Conservation (phyloP, 2,113 vertebrate genomes). For the Brachionichthys hirsutus region DNA sequence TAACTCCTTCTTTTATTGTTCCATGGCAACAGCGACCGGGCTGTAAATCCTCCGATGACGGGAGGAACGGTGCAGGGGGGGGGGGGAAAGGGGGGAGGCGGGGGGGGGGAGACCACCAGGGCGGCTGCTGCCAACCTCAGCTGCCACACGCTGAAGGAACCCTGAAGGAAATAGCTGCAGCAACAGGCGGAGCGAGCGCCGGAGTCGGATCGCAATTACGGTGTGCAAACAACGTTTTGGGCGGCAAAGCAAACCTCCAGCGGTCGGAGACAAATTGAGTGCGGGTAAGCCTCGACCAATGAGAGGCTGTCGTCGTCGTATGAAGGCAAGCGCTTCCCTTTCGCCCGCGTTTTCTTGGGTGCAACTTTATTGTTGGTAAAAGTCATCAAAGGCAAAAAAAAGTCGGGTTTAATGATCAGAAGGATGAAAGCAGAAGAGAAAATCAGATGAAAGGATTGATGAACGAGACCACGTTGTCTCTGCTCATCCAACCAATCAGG, state of each 20-base stretch:
- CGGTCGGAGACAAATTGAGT: not conserved
- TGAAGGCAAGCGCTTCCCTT: too few relatives aligned
- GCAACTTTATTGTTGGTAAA: too few relatives aligned
- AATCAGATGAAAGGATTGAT: too few relatives aligned
- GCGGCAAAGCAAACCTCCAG: not conserved
- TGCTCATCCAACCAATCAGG: constrained; percentile 49
- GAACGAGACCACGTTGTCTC: constrained; percentile 2
- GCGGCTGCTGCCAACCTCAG: constrained; percentile 31
- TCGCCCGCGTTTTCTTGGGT: too few relatives aligned
- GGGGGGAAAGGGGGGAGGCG: not conserved
- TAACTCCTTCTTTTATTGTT: constrained; percentile 50
- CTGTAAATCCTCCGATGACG: constrained; percentile 50
- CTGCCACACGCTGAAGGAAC: constrained; percentile 28
- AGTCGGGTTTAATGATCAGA: too few relatives aligned
- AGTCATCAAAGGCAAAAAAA: too few relatives aligned
- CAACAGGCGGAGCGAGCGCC: constrained; percentile 32
- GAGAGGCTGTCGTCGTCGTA: not conserved
- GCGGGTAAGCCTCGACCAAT: not conserved
- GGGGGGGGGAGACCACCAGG: constrained; percentile 50
- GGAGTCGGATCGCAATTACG: constrained; percentile 36
- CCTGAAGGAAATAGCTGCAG: not conserved
- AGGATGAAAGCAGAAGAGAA: too few relatives aligned
- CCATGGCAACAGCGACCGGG: constrained; percentile 41
- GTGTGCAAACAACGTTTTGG: constrained; percentile 29
- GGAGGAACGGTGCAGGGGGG: constrained; percentile 8